Conservation (phyloP, 2,797 vertebrate species). For the Crocidura indochinensis region DNA sequence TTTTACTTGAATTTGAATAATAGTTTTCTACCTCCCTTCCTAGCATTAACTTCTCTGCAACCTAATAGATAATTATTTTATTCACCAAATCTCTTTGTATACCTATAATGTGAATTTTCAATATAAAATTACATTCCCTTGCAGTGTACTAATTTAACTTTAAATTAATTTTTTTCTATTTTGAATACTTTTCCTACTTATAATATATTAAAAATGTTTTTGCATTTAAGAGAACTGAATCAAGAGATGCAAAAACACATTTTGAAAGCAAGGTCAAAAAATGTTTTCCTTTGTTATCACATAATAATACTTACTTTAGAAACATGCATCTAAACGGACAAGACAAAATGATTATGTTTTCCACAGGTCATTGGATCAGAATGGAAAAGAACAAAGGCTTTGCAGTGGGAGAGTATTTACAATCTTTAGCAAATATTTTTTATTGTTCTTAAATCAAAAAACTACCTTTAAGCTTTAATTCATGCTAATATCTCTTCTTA, state of each 20-base stretch:
- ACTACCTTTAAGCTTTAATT: neutral
- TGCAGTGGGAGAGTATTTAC: neutral
- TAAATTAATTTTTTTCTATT: neutral
- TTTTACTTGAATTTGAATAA: neutral
- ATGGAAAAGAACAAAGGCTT: slow-evolving; percentile 14
- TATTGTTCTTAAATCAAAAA: slow-evolving; percentile 3
- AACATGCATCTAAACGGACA: slow-evolving; percentile 1
- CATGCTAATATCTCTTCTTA: neutral
- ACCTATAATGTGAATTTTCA: too few species aligned
- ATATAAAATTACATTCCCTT: neutral
- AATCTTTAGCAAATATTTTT: slow-evolving; percentile 8
- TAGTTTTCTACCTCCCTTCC: neutral
- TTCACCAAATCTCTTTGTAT: neutral
- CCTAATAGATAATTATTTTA: neutral
- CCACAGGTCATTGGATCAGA: slow-evolving; percentile 53
- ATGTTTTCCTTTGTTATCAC: slow-evolving; percentile 18
- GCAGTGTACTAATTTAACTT: neutral
- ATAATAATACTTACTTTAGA: slow-evolving; percentile 19
- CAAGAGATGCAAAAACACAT: slow-evolving; percentile 7
- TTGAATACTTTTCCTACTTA: neutral
- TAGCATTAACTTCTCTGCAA: slow-evolving; percentile 28
- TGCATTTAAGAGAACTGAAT: slow-evolving; percentile 1
- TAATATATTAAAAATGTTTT: neutral
- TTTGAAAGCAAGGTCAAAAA: slow-evolving; percentile 56
- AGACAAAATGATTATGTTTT: slow-evolving; percentile 26